phyloP scores from a whole-genome alignment of 1,140 invertebrate species.

The Elysia chlorotica region DNA sequence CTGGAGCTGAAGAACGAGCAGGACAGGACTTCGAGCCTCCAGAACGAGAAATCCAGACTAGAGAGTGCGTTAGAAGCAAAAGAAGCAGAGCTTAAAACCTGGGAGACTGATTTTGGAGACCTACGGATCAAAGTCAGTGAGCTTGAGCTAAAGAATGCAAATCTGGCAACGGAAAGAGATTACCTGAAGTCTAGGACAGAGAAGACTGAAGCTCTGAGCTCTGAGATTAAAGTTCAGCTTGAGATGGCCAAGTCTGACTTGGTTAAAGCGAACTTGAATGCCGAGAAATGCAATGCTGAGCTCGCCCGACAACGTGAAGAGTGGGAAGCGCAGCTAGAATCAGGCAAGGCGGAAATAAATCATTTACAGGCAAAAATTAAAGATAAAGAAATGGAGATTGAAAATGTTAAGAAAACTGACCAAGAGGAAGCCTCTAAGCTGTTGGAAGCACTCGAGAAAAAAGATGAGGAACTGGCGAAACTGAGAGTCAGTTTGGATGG shows the following conservation, averaged over 20 bases:
- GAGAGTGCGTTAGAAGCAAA: not conserved
- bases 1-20: constrained; percentile 2
- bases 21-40: constrained; percentile 1
- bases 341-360: not conserved
- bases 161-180: not conserved
- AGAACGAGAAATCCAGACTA: constrained; percentile 7
- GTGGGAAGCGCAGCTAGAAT: not conserved
- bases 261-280: no score
- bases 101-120: not conserved
- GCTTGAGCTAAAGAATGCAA: not conserved
- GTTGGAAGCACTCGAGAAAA: not conserved
- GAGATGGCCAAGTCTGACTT: no score
- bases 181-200: not conserved
- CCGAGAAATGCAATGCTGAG: no score
- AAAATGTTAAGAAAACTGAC: not conserved
- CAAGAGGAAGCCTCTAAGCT: not conserved
- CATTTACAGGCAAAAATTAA: not conserved
- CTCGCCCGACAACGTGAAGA: not conserved
- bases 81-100: not conserved
- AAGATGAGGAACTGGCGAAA: not conserved
- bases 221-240: not conserved
- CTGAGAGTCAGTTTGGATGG: not conserved
- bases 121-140: not conserved
- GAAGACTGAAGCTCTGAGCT: not conserved
- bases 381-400: not conserved